These are phyloP conservation scores for Acromyrmex echinatior DNA, from an alignment of 1,140 invertebrate species.

Conservation along the genomic window DNA sequence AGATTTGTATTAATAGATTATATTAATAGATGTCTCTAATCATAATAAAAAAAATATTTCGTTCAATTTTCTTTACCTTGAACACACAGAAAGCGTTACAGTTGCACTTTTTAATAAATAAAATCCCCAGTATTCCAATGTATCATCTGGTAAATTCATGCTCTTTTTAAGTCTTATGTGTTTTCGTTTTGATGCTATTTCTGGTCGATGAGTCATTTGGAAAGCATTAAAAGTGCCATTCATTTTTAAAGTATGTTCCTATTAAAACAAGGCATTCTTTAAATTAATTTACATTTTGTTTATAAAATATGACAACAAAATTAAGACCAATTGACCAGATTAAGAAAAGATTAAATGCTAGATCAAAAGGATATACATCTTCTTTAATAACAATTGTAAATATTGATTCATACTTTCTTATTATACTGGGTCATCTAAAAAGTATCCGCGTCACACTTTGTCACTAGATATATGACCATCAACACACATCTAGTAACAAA, in stretches of 20 bases:
- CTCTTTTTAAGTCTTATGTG: conserved; percentile 93
- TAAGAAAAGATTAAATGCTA: neutral
- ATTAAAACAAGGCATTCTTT: conserved; percentile 65
- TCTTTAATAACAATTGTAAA: neutral
- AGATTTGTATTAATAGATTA: neutral
- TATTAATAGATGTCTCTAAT: neutral
- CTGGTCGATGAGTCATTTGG: conserved; percentile 90
- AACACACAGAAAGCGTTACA: conserved; percentile 93
- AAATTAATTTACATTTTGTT: neutral
- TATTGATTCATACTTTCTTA: neutral
- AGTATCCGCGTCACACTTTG: too few relatives aligned
- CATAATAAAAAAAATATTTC: neutral
- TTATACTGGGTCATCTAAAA: too few relatives aligned
- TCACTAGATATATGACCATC: too few relatives aligned
- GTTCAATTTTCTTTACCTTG: conserved; percentile 86
- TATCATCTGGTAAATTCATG: conserved; percentile 94
- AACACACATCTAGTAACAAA: too few relatives aligned
- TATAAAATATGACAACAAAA: conserved; percentile 32
- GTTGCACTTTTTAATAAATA: conserved; percentile 92
- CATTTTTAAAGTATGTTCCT: conserved; percentile 92
- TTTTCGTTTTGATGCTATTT: conserved; percentile 90
- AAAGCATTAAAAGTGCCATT: conserved; percentile 93
- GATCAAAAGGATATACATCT: neutral
- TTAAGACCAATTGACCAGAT: neutral
- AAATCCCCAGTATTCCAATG: conserved; percentile 96